Base-by-base conservation (phyloP, 1,140 invertebrate species). In the Trachelipus rathkii region DNA sequence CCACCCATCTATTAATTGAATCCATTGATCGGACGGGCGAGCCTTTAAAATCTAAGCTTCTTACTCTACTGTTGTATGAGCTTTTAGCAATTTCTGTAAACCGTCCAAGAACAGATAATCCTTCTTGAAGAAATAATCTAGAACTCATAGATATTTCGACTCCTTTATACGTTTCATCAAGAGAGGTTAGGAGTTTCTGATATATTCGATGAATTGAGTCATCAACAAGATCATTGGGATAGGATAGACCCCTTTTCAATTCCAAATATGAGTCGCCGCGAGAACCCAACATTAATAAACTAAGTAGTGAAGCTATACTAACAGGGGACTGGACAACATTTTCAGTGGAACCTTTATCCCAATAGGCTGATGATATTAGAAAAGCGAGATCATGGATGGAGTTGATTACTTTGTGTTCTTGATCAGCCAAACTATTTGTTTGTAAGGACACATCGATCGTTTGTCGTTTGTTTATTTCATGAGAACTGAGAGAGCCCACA, bases 271-370 rank as follows among this genome's bases (percentile, higher is more conserved):
- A 81, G 45, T 70, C 33, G n/a, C 82, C 83, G 44, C 69, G 23
- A 82, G 50, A 76, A 10, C 83, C 84, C 66, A 82, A 70, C 1
- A 84, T 90, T 0, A 94, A 84, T 76, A 93, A 87, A 4, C 90
- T 89, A 72, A 95, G 81, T 0, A 92, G 88, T 77, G 93, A 82
- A 85, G 93, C 93, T 8, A 94, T 84, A 44, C 92, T 92, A 78
- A 93, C 86, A 0, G 93, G 93, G 0, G 93, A 95, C 44, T 94
- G 83, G n/a, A 94, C 84, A 10, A 93, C 84, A 83, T 93, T 93
- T 0, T 85, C 86, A 1, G 83, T 74, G 9, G 5, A 46, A 10
- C 73, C 60, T 3, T 68, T 21, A 7, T 24, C 60, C 68, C 73
- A 44, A 44, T 68, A 68, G 44, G 53, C 44, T 10, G 24, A 66